phyloP scores from a whole-genome alignment of 2,113 vertebrate species.

The Festucalex cinctus region DNA sequence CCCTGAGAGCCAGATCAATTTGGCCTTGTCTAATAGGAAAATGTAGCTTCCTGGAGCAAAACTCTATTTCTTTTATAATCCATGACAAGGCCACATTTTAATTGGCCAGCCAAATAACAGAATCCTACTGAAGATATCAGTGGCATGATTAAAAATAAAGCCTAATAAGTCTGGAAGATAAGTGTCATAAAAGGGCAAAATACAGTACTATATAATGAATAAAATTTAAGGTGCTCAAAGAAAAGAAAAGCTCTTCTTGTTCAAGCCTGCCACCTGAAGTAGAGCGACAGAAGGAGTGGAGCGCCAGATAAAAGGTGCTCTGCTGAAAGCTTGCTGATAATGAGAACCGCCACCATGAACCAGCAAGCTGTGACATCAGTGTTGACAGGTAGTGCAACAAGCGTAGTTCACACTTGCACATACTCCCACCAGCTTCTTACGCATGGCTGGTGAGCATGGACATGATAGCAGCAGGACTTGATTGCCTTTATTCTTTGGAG shows the following conservation, averaged over 20 bases:
- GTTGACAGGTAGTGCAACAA: slow-evolving; percentile 53
- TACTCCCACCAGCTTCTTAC: slow-evolving; percentile 18
- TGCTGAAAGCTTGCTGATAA: slow-evolving; percentile 59
- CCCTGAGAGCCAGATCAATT: neutral
- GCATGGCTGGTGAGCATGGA: slow-evolving; percentile 21
- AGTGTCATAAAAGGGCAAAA: neutral
- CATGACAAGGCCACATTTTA: neutral
- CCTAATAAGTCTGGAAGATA: neutral
- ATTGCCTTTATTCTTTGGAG: slow-evolving; percentile 9
- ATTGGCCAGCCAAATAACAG: neutral
- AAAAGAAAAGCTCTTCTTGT: slow-evolving; percentile 29
- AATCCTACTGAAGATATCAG: neutral
- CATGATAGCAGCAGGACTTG: slow-evolving; percentile 4
- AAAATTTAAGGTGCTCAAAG: neutral
- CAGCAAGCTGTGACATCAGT: slow-evolving; percentile 37
- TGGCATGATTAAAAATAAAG: neutral
- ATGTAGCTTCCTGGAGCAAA: neutral
- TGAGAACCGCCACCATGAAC: slow-evolving; percentile 43
- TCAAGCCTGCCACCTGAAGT: slow-evolving; percentile 42
- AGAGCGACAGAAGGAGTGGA: slow-evolving; percentile 45
- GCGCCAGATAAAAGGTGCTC: slow-evolving; percentile 46
- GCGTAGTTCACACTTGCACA: slow-evolving; percentile 28
- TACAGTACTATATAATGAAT: neutral
- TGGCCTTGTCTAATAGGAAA: neutral
- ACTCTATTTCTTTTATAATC: neutral